These are phyloP conservation scores for Aricia artaxerxes DNA, from an alignment of 2,888 invertebrate genomes.

Conservation along the genomic window DNA sequence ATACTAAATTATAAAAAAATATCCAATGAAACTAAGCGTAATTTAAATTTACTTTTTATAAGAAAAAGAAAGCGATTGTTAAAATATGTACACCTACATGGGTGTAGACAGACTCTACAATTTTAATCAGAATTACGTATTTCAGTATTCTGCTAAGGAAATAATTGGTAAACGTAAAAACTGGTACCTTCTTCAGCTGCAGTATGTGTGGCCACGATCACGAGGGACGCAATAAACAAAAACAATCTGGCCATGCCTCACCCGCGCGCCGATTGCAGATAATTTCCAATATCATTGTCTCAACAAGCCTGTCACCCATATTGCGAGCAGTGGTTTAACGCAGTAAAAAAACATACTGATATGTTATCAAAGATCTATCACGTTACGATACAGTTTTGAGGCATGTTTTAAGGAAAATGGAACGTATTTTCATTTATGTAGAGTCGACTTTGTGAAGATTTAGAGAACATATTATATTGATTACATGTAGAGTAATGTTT, in stretches of 20 bases:
- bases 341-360: conserved; percentile 55
- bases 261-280: not conserved
- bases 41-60: too few species aligned
- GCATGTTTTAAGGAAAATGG: conserved; percentile 5
- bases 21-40: too few species aligned
- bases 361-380: conserved; percentile 65
- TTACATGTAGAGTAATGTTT: conserved; percentile 51
- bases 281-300: conserved; percentile 29
- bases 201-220: not conserved
- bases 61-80: not conserved
- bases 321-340: conserved; percentile 36
- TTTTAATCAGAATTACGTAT: not conserved
- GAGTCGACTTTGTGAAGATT: not conserved
- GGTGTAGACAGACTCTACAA: not conserved
- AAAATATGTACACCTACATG: too few species aligned
- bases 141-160: not conserved
- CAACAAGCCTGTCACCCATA: conserved; percentile 8
- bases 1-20: too few species aligned
- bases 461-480: conserved; percentile 11
- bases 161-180: not conserved
- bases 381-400: conserved; percentile 45
- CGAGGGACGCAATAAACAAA: not conserved
- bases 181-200: not conserved
- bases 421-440: not conserved
- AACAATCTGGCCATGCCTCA: conserved; percentile 21